These are phyloP conservation scores for Dolichallabes microphthalmus DNA, from an alignment of 2,113 vertebrate genomes.

Conservation along the genomic window DNA sequence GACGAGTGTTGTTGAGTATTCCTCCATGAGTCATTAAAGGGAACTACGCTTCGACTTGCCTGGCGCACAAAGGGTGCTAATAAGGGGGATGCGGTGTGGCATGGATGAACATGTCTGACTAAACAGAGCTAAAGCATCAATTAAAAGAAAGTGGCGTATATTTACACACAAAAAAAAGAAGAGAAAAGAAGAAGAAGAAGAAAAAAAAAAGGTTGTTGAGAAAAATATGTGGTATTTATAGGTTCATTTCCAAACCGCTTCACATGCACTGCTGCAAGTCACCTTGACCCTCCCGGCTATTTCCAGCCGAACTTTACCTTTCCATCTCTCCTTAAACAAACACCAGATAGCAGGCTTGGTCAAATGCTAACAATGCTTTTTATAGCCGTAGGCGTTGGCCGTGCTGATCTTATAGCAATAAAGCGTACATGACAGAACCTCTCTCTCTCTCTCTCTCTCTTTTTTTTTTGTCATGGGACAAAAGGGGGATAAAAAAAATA, in stretches of 20 bases:
- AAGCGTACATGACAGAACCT: constrained; percentile 10
- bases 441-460: neutral
- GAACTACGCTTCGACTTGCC: constrained; percentile 46
- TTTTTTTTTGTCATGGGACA: constrained; percentile 1
- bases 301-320: constrained; percentile 29
- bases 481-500: no score
- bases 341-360: constrained; percentile 5
- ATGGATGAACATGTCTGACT: constrained; percentile 37
- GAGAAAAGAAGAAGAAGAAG: no score
- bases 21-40: constrained; percentile 42
- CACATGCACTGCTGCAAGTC: constrained; percentile 7
- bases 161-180: neutral
- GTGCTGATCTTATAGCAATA: constrained; percentile 35
- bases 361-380: constrained; percentile 31
- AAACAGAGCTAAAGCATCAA: neutral
- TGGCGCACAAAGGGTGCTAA: constrained; percentile 31
- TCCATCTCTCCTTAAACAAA: constrained; percentile 43
- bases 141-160: constrained; percentile 21
- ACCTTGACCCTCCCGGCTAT: constrained; percentile 5
- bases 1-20: neutral
- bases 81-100: constrained; percentile 27
- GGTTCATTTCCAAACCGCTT: neutral
- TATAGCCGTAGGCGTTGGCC: constrained; percentile 23
- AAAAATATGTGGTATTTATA: constrained; percentile 22
- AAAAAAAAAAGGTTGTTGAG: neutral